Base-by-base conservation (phyloP, 2,797 vertebrate genomes). In the Trachops cirrhosus region DNA sequence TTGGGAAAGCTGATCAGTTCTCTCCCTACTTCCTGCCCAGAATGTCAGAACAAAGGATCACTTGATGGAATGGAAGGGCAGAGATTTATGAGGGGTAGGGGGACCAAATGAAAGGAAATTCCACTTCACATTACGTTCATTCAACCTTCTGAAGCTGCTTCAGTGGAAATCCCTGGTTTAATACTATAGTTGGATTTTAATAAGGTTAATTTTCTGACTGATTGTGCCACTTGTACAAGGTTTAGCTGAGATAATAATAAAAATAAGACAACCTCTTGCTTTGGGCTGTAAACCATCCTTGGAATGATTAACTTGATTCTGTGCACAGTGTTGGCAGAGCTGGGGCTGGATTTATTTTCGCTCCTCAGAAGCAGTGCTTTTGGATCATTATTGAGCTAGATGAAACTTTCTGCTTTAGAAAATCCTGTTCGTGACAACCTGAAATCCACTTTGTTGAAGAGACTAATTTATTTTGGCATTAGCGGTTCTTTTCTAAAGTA, bases 91-190 rank as follows among this genome's bases (percentile, higher is more conserved):
- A 90, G 93, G 88, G 92, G 73, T 82, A 75, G 54, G 70, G 50
- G 32, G 37, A 87, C 79, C 26, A 97, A 91, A 95, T 92, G 94
- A 93, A 97, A 89, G 91, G 94, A 98, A 98, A 96, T 96, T 73
- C 95, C 77, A 86, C 74, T 96, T 97, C 50, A 82, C 48, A 29
- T 73, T 52, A 19, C n/a, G n/a, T 91, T 16, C 59, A 94, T 83
- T 79, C 91, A 92, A 15, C 93, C 71, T 67, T 0, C 6, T 24
- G 87, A 95, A 48, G 95, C 87, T 59, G 87, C 86, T 73, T 71
- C 86, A 10, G 5, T 52, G 79, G 41, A 93, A 97, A 52, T 86
- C 59, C 14, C 22, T 0, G 6, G 78, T 79, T 93, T 97, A 79
- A 78, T 91, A 37, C 5, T 93, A 32, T 68, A 86, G 84, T 34